A percentile compares a stretch with the other conserved stretches of the same genome.
Evolutionary conservation across 2,113 vertebrate genomes (phyloP).

Genomic region (Boleophthalmus pectinirostris): DNA sequence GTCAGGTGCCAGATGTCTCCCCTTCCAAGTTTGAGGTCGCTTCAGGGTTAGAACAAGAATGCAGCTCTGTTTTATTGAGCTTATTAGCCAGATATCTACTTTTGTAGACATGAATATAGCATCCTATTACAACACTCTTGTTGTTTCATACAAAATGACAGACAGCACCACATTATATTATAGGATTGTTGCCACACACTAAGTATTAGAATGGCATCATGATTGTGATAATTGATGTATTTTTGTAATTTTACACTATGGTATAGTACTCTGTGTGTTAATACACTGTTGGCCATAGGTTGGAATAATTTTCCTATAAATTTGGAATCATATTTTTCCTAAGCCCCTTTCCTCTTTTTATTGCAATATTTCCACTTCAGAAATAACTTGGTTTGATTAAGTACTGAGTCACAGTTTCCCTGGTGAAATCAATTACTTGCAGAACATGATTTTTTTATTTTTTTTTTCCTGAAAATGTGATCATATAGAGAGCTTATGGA

Average conservation of each 20-base stretch:
- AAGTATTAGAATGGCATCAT: constrained; percentile 25
- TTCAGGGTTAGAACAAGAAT: constrained; percentile 48
- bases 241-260: constrained; percentile 13
- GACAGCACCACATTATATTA: constrained; percentile 29
- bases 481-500: background rate
- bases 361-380: background rate
- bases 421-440: background rate
- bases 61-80: constrained; percentile 11
- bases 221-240: constrained; percentile 7
- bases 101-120: background rate
- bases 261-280: constrained; percentile 6
- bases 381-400: background rate
- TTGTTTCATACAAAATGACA: constrained; percentile 52
- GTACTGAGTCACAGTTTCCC: background rate
- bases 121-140: background rate
- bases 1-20: constrained; percentile 50
- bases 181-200: constrained; percentile 1
- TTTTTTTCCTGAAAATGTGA: no score
- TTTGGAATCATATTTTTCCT: background rate
- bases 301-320: background rate
- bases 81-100: constrained; percentile 1
- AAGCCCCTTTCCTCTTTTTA: background rate
- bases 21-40: constrained; percentile 50
- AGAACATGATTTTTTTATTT: background rate
- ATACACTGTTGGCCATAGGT: background rate